phyloP scores from a whole-genome alignment of 2,888 invertebrate genomes.

The Macropis europaea region DNA sequence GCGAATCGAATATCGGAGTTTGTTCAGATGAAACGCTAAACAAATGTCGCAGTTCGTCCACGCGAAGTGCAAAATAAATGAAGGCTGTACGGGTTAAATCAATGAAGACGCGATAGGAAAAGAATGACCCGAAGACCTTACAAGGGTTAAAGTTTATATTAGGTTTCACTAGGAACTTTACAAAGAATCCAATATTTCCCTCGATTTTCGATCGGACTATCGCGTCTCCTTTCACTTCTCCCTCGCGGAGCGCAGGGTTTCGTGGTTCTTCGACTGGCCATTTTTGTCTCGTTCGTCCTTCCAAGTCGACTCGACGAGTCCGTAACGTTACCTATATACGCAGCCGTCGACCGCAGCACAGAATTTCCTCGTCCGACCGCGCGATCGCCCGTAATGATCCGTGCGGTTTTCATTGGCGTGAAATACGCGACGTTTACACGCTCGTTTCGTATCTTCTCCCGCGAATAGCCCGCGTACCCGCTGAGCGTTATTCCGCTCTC shows the following conservation, averaged over 20 bases:
- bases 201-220: too few species aligned
- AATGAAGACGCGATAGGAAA: too few species aligned
- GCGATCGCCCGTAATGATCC: constrained; percentile 67
- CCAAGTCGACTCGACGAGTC: neutral
- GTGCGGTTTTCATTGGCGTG: constrained; percentile 67
- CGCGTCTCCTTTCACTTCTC: neutral
- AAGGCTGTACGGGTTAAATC: too few species aligned
- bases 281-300: neutral
- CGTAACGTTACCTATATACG: constrained; percentile 31
- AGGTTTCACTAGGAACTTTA: too few species aligned
- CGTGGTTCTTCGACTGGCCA: neutral
- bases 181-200: too few species aligned
- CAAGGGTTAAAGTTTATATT: too few species aligned
- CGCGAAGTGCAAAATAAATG: too few species aligned
- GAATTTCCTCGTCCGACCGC: constrained; percentile 62
- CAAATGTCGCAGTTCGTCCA: too few species aligned
- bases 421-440: constrained; percentile 67
- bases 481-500: constrained; percentile 47
- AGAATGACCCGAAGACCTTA: too few species aligned
- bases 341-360: constrained; percentile 53
- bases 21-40: too few species aligned
- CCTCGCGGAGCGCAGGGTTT: too few species aligned
- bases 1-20: too few species aligned
- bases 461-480: constrained; percentile 45
- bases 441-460: constrained; percentile 53